A percentile compares a stretch with the other conserved stretches of the same genome.
phyloP scores from a whole-genome alignment of 1,140 invertebrate genomes.

The Hyles euphorbiae region DNA sequence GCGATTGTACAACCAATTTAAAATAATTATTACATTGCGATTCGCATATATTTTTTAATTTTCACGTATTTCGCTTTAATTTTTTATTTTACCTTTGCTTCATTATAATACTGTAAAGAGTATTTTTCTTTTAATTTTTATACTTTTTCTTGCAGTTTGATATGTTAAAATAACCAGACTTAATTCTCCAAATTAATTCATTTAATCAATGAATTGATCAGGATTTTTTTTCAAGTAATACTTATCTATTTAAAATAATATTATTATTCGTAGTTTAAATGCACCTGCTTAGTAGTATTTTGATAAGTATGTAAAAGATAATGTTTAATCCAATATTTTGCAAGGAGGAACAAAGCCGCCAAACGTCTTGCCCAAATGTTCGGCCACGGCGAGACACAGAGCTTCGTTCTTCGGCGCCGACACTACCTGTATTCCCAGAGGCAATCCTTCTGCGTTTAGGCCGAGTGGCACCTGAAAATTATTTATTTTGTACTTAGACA shows the following conservation, averaged over 20 bases:
- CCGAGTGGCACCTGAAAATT: conserved; percentile 83
- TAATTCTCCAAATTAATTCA: no score
- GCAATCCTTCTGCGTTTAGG: conserved; percentile 82
- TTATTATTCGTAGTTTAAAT: background rate
- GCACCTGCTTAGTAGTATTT: background rate
- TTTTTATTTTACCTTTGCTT: no score
- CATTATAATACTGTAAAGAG: no score
- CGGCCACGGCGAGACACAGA: conserved; percentile 88
- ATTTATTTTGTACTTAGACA: background rate
- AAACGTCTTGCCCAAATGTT: conserved; percentile 87
- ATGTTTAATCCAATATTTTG: conserved; percentile 21
- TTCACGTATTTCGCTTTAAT: no score
- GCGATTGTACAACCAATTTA: no score
- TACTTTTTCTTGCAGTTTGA: no score
- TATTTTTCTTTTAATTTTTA: no score
- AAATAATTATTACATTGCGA: no score
- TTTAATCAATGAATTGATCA: no score
- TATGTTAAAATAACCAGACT: no score
- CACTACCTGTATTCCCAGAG: conserved; percentile 89
- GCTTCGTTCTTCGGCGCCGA: conserved; percentile 86
- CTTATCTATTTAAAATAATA: background rate
- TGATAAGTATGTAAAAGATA: background rate
- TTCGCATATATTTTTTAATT: no score
- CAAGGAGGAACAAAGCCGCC: conserved; percentile 88
- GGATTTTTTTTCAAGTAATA: no score